A percentile compares a stretch with the other conserved stretches of the same genome.
These are phyloP conservation scores for Benthosema pterotum DNA, from an alignment of 2,797 vertebrate genomes.

Conservation along the genomic window DNA sequence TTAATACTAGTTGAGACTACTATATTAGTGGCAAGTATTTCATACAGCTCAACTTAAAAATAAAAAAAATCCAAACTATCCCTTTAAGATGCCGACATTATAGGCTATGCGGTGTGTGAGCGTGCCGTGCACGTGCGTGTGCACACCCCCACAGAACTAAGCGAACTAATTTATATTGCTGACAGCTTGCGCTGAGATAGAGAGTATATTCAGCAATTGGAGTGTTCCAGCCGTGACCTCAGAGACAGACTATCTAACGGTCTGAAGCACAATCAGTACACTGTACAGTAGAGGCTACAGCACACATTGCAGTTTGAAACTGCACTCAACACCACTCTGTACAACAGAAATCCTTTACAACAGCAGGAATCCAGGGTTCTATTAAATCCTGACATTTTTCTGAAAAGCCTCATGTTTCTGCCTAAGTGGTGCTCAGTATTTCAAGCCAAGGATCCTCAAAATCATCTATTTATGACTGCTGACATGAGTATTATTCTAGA, in stretches of 20 bases:
- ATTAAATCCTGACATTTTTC: no score
- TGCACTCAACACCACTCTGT: background rate
- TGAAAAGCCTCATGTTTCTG: no score
- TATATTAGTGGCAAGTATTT: no score
- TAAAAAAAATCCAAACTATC: no score
- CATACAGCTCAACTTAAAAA: no score
- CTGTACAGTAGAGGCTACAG: background rate
- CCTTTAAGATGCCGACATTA: no score
- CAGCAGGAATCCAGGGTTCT: no score
- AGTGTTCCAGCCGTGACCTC: slow-evolving; percentile 49
- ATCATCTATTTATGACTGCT: no score
- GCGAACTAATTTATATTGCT: slow-evolving; percentile 45
- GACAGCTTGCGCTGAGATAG: slow-evolving; percentile 35
- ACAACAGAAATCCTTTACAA: slow-evolving; percentile 1
- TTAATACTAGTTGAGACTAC: no score
- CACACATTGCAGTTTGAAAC: slow-evolving; percentile 1
- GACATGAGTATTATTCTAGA: no score
- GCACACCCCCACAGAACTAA: slow-evolving; percentile 16
- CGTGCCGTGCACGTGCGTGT: background rate
- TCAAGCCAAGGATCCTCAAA: no score
- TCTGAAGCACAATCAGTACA: slow-evolving; percentile 12
- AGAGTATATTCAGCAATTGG: slow-evolving; percentile 37
- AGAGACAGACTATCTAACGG: slow-evolving; percentile 25
- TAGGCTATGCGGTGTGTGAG: background rate
- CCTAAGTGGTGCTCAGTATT: no score